Conservation (phyloP, 2,113 vertebrate genomes). For the Gobiocypris rarus region DNA sequence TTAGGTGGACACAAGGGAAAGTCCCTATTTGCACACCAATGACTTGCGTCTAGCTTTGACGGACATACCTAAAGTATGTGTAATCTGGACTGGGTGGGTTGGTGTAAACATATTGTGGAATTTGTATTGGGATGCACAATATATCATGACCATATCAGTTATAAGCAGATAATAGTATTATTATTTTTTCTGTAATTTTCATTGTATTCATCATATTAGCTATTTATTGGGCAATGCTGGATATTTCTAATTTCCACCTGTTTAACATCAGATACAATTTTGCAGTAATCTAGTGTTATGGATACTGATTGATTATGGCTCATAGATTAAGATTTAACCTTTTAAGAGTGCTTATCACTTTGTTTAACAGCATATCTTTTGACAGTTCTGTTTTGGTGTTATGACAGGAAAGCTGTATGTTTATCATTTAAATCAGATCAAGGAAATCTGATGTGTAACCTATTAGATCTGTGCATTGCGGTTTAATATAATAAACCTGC, state of each 20-base stretch:
- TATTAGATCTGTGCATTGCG: too few relatives aligned
- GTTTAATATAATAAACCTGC: too few relatives aligned
- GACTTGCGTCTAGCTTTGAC: slow-evolving; percentile 57
- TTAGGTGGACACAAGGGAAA: slow-evolving; percentile 73
- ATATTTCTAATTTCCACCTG: background rate
- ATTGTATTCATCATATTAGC: background rate
- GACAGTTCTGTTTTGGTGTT: background rate
- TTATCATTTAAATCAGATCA: background rate
- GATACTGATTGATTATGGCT: too few relatives aligned
- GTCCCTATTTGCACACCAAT: slow-evolving; percentile 64
- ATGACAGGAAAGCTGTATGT: background rate
- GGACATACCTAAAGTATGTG: slow-evolving; percentile 55
- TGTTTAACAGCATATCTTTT: background rate
- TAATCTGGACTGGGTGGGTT: slow-evolving; percentile 40
- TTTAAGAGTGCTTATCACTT: background rate
- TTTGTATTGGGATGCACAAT: background rate
- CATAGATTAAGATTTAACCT: too few relatives aligned
- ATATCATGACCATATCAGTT: too few relatives aligned
- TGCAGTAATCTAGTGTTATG: background rate
- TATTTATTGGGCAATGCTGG: background rate
- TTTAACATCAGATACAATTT: background rate
- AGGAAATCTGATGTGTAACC: too few relatives aligned
- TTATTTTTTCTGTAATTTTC: background rate
- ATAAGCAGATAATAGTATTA: background rate
- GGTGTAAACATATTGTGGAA: slow-evolving; percentile 47